Percentiles rank a stretch among this genome's conserved stretches.
These are phyloP conservation scores for Perizoma flavofasciatum DNA, from an alignment of 2,888 invertebrate genomes.

Conservation along the genomic window DNA sequence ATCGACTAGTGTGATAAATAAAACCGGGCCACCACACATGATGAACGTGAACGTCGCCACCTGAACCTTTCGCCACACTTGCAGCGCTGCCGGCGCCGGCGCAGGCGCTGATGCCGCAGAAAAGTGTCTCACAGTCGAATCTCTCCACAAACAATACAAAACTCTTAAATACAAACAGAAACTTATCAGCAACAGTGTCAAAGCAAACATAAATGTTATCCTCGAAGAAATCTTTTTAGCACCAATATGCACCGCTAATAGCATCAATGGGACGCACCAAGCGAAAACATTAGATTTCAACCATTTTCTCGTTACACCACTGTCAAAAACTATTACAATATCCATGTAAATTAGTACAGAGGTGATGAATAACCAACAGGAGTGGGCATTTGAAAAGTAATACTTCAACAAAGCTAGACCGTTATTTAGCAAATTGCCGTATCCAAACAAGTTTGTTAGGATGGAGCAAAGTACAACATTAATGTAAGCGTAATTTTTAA, in stretches of 20 bases:
- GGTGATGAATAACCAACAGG: conserved; percentile 15
- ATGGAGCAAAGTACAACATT: conserved; percentile 10
- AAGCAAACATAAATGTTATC: background rate
- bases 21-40: conserved; percentile 1
- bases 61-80: conserved; percentile 2
- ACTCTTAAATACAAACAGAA: conserved; percentile 20
- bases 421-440: too few relatives aligned
- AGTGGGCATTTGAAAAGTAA: conserved; percentile 10
- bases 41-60: conserved; percentile 15
- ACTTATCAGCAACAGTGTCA: conserved; percentile 10
- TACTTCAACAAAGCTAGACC: background rate
- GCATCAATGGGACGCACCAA: conserved; percentile 1
- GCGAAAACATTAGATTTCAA: conserved; percentile 11
- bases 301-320: conserved; percentile 5
- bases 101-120: too few relatives aligned
- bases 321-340: conserved; percentile 11
- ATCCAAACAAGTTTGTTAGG: background rate
- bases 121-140: background rate
- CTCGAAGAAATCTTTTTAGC: background rate
- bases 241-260: background rate
- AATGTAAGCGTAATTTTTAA: conserved; percentile 14
- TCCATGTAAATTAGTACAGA: conserved; percentile 9
- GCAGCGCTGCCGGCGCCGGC: background rate
- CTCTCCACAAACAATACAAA: conserved; percentile 5
- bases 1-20: background rate